Evolutionary conservation across 2,797 vertebrate genomes (phyloP).

Genomic region (Lophotriccus pileatus): DNA sequence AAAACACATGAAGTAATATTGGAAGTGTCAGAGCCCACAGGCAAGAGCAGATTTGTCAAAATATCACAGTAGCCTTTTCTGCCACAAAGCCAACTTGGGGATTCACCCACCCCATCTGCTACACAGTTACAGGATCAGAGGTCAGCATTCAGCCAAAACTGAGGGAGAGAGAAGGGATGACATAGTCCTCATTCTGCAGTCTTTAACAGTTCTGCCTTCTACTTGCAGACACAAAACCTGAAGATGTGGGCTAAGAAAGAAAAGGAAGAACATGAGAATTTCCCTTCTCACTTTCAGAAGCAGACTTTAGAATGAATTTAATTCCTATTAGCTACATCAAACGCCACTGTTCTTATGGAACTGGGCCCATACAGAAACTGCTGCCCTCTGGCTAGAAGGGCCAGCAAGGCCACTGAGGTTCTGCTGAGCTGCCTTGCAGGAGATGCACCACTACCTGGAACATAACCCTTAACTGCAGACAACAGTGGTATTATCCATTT

Average conservation of each 20-base stretch:
- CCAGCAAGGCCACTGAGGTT: background rate
- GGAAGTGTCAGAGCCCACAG: background rate
- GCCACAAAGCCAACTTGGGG: background rate
- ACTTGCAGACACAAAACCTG: background rate
- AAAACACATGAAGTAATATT: background rate
- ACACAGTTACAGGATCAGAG: background rate
- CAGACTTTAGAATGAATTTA: background rate
- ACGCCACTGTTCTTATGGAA: background rate
- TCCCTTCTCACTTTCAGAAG: background rate
- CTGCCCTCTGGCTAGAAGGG: background rate
- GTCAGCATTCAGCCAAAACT: background rate
- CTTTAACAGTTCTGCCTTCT: background rate
- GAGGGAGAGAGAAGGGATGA: background rate
- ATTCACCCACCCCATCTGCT: background rate
- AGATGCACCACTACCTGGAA: background rate
- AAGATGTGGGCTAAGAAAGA: background rate
- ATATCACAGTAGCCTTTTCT: background rate
- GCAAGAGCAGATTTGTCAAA: slow-evolving; percentile 13
- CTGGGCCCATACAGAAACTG: background rate
- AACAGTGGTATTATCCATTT: background rate
- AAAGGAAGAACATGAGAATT: background rate
- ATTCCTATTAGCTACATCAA: background rate
- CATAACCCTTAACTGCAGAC: background rate
- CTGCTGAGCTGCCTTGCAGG: background rate
- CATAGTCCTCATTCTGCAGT: background rate